Percentiles rank a stretch among this genome's conserved stretches.
These are phyloP conservation scores for Ochotona curzoniae DNA, from an alignment of 2,113 vertebrate species.

Conservation along the genomic window DNA sequence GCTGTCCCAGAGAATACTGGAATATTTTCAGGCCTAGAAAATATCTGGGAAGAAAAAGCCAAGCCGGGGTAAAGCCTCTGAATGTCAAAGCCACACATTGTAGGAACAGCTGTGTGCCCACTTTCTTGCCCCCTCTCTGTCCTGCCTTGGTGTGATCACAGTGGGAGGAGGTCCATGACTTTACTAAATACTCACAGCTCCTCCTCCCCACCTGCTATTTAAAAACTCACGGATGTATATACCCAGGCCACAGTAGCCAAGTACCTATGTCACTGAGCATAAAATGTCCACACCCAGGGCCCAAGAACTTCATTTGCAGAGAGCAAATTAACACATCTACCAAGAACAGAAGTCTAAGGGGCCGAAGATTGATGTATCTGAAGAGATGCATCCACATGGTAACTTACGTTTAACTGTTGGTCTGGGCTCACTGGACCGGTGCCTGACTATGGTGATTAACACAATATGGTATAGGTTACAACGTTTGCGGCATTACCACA, in stretches of 20 bases:
- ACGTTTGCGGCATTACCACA: not conserved
- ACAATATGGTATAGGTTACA: not conserved
- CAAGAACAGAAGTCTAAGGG: not conserved
- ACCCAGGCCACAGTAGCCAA: not conserved
- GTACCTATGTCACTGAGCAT: not conserved
- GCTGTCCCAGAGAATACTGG: constrained; percentile 1
- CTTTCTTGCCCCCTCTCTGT: not conserved
- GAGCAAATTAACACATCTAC: not conserved
- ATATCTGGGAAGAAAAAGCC: not conserved
- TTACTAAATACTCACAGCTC: not conserved
- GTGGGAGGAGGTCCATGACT: not conserved
- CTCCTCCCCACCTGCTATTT: not conserved
- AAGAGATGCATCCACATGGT: not conserved
- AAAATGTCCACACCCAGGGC: not conserved
- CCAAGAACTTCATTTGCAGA: not conserved
- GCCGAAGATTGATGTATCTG: not conserved
- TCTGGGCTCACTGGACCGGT: not conserved
- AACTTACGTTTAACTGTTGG: constrained; percentile 5
- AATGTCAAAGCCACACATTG: not conserved
- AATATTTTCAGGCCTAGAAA: constrained; percentile 6
- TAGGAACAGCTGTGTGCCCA: not conserved
- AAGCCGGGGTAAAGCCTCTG: not conserved
- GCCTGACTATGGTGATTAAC: not conserved
- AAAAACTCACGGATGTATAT: not conserved
- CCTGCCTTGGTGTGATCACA: not conserved